Conservation (phyloP, 2,797 vertebrate genomes). For the Neoniphon sammara region DNA sequence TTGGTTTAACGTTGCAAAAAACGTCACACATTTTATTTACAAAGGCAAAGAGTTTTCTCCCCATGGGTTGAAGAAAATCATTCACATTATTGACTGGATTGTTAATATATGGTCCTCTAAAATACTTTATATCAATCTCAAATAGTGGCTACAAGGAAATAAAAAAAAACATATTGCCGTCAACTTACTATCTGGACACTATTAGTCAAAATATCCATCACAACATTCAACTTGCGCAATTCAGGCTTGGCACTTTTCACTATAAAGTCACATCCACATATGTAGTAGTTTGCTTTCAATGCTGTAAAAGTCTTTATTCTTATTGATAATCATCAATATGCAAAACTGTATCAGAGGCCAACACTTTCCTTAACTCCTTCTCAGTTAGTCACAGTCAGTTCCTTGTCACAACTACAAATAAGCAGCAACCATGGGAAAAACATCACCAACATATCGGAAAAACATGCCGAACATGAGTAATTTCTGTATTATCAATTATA, state of each 20-base stretch:
- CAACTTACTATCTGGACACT: constrained; percentile 23
- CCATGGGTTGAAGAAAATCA: constrained; percentile 68
- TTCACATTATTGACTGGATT: constrained; percentile 83
- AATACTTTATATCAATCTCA: constrained; percentile 61
- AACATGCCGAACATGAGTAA: constrained; percentile 51
- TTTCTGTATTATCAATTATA: constrained; percentile 67
- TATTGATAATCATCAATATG: constrained; percentile 34
- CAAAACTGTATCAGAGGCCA: constrained; percentile 12
- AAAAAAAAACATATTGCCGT: constrained; percentile 18
- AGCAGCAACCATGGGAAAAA: constrained; percentile 72
- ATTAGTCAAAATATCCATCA: constrained; percentile 35
- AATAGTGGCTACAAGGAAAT: constrained; percentile 48
- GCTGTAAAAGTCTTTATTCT: constrained; percentile 38
- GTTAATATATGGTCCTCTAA: constrained; percentile 64
- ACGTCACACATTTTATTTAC: constrained; percentile 79
- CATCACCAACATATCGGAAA: constrained; percentile 50
- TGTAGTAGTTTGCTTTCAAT: constrained; percentile 20
- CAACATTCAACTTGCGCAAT: constrained; percentile 42
- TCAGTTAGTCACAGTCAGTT: constrained; percentile 62
- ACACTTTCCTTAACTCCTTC: constrained; percentile 46
- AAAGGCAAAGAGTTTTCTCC: constrained; percentile 72
- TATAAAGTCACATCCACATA: constrained; percentile 26
- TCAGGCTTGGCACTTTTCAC: constrained; percentile 45
- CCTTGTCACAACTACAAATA: constrained; percentile 65
- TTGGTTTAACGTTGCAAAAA: constrained; percentile 72